Percentiles rank a stretch among this genome's conserved stretches.
phyloP scores from a whole-genome alignment of 2,797 vertebrate genomes.

The Spinibarbus caldwelli region DNA sequence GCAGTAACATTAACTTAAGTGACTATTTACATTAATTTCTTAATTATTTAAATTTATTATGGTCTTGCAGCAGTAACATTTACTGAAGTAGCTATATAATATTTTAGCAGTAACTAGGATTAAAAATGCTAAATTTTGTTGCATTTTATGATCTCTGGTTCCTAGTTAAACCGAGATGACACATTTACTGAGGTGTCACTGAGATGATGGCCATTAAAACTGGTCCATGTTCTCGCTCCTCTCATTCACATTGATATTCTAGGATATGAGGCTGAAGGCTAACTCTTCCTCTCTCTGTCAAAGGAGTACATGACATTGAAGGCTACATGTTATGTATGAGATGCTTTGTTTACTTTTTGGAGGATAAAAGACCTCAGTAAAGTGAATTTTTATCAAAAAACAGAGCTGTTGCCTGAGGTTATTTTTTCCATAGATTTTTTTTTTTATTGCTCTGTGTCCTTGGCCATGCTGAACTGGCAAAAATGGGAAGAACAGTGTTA shows the following conservation, averaged over 20 bases:
- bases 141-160: conserved; percentile 20
- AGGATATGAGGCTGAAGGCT: conserved; percentile 25
- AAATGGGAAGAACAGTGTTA: not conserved
- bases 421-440: conserved; percentile 46
- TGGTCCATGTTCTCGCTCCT: conserved; percentile 29
- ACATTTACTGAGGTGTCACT: conserved; percentile 23
- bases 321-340: conserved; percentile 23
- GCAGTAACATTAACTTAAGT: not conserved
- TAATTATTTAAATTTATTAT: not conserved
- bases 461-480: conserved; percentile 21
- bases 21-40: not conserved
- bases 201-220: conserved; percentile 36
- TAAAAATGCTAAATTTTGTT: not conserved
- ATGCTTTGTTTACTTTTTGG: conserved; percentile 48
- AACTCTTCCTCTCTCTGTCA: conserved; percentile 20
- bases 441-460: conserved; percentile 9
- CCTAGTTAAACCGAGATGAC: conserved; percentile 18
- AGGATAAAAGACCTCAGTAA: conserved; percentile 46
- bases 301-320: conserved; percentile 35
- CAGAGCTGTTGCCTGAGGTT: conserved; percentile 45
- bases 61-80: not conserved
- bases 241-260: conserved; percentile 26
- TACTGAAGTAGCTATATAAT: not conserved
- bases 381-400: conserved; percentile 49
- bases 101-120: not conserved